Percentiles rank a stretch among this genome's conserved stretches.
Conservation (phyloP, 2,797 vertebrate genomes). For the Ctenochaetus hawaiiensis region DNA sequence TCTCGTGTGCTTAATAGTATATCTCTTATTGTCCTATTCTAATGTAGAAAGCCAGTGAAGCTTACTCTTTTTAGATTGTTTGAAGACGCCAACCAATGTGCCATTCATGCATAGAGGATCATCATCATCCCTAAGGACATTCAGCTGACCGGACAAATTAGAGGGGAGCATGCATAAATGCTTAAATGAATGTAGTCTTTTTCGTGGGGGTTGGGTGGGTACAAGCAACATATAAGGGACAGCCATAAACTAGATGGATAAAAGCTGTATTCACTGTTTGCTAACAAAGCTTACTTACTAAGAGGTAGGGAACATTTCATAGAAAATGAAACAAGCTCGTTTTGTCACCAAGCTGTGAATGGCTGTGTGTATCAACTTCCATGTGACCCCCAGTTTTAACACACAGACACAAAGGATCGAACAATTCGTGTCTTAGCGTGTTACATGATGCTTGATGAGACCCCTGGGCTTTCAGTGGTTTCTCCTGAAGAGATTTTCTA, state of each 20-base stretch:
- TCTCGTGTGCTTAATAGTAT: too few species aligned
- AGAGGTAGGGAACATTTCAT: not conserved
- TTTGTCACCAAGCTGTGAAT: not conserved
- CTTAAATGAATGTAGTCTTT: too few species aligned
- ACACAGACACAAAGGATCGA: constrained; percentile 20
- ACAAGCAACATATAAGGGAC: not conserved
- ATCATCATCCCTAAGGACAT: too few species aligned
- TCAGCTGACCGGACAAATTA: too few species aligned
- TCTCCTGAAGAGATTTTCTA: not conserved
- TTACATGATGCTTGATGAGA: not conserved
- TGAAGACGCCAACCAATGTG: too few species aligned
- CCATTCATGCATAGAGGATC: too few species aligned
- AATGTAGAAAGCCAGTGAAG: too few species aligned
- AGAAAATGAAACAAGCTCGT: not conserved
- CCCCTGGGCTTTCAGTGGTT: not conserved
- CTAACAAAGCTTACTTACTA: not conserved
- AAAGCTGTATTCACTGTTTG: not conserved
- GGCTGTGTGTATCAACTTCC: not conserved
- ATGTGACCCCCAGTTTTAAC: constrained; percentile 12
- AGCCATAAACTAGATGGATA: not conserved
- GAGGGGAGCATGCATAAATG: too few species aligned
- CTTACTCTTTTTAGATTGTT: too few species aligned
- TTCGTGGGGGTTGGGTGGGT: too few species aligned
- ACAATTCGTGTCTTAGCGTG: not conserved
- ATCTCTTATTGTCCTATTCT: too few species aligned